Conservation (phyloP, 30 jellyfish, hydroid and myxozoan species). For the Cassiopea xamachana region DNA sequence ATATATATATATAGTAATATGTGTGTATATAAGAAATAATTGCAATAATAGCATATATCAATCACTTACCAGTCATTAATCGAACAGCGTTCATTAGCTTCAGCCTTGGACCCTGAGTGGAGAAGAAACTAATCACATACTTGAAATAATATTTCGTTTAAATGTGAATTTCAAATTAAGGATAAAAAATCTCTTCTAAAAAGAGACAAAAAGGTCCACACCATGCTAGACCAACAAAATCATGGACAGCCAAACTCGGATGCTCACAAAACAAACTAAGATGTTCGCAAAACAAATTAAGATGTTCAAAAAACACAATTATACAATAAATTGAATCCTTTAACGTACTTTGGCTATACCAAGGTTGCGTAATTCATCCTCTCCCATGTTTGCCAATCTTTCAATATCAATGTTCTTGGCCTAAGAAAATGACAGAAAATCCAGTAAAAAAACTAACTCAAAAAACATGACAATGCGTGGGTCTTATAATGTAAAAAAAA, state of each 20-base stretch:
- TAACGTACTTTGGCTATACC: slow-evolving; percentile 89
- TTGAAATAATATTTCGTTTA: too few relatives aligned
- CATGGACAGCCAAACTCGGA: too few relatives aligned
- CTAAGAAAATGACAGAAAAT: slow-evolving; percentile 17
- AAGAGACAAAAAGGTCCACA: too few relatives aligned
- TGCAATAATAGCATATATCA: too few relatives aligned
- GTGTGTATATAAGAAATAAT: too few relatives aligned
- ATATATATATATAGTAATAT: too few relatives aligned
- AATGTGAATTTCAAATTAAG: too few relatives aligned
- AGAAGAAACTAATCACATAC: background rate
- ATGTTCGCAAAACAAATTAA: too few relatives aligned
- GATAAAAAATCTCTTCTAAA: too few relatives aligned
- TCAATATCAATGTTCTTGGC: slow-evolving; percentile 75
- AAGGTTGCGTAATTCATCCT: slow-evolving; percentile 78
- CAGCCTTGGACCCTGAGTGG: slow-evolving; percentile 95
- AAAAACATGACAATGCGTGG: background rate
- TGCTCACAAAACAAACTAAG: too few relatives aligned
- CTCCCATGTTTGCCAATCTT: slow-evolving; percentile 71
- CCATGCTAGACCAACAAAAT: too few relatives aligned
- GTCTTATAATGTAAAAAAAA: background rate
- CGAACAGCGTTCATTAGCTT: slow-evolving; percentile 92
- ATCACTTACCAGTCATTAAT: slow-evolving; percentile 65
- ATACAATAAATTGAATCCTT: background rate
- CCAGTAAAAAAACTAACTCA: too few relatives aligned
- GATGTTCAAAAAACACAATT: background rate